Evolutionary conservation across 2,113 vertebrate genomes (phyloP).

Genomic region (Scomber japonicus): DNA sequence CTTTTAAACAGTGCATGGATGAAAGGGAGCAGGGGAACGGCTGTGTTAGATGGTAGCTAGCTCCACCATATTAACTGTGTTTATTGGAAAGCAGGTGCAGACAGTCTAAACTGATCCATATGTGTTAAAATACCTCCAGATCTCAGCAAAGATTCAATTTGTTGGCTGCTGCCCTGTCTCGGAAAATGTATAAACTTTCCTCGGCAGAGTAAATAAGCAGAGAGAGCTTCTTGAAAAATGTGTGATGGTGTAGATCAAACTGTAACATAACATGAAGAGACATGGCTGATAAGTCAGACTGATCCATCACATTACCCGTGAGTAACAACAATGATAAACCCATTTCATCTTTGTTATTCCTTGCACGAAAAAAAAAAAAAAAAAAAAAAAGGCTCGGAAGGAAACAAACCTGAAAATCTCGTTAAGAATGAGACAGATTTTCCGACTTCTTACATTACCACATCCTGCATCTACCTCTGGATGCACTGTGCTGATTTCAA

Average conservation of each 20-base stretch:
- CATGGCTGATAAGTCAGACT: neutral
- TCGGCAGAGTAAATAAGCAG: neutral
- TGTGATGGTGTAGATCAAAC: neutral
- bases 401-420: conserved; percentile 50
- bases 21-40: conserved; percentile 1
- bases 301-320: neutral
- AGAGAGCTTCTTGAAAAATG: neutral
- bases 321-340: conserved; percentile 2
- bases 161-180: neutral
- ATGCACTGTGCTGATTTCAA: conserved; percentile 33
- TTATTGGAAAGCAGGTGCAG: too few species aligned
- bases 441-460: conserved; percentile 19
- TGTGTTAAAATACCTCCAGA: too few species aligned
- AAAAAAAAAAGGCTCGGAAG: neutral
- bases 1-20: neutral
- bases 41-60: neutral
- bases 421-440: conserved; percentile 58
- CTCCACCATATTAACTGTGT: neutral
- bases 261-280: neutral
- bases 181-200: neutral
- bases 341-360: conserved; percentile 40
- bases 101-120: neutral
- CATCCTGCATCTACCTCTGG: conserved; percentile 19
- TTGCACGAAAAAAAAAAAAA: neutral
- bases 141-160: neutral